A percentile compares a stretch with the other conserved stretches of the same genome.
These are phyloP conservation scores for Drosophila cracens DNA, from an alignment of 2,888 invertebrate species.

Conservation along the genomic window DNA sequence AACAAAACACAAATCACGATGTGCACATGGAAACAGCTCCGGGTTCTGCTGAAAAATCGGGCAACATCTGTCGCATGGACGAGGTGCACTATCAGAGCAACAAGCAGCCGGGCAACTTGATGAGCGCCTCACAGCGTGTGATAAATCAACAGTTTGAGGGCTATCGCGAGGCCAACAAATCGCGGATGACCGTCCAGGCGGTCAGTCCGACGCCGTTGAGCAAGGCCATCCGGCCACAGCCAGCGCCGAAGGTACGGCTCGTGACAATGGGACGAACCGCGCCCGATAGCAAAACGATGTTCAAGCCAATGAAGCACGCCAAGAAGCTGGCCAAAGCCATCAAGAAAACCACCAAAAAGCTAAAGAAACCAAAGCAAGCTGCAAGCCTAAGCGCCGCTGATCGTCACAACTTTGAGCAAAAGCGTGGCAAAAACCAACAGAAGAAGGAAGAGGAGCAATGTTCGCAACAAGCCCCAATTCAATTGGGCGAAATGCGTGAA, in stretches of 20 bases:
- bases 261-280: not conserved
- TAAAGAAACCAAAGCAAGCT: not conserved
- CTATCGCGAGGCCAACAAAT: not conserved
- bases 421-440: not conserved
- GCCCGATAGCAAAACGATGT: not conserved
- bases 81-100: slow-evolving; percentile 16
- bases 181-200: slow-evolving; percentile 1
- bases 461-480: not conserved
- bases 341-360: not conserved
- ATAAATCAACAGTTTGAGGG: slow-evolving; percentile 35
- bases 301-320: not conserved
- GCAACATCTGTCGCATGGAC: slow-evolving; percentile 32
- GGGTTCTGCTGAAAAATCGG: not conserved
- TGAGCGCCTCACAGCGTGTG: slow-evolving; percentile 64
- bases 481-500: slow-evolving; percentile 30
- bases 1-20: not conserved
- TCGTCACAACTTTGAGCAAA: not conserved
- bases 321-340: not conserved
- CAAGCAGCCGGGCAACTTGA: slow-evolving; percentile 6
- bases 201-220: slow-evolving; percentile 28
- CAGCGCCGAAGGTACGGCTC: not conserved
- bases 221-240: not conserved
- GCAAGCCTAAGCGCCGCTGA: not conserved
- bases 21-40: not conserved
- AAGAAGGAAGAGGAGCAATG: not conserved